Evolutionary conservation across 2,888 invertebrate species (phyloP).

Genomic region (Rhyacophila evoluta): DNA sequence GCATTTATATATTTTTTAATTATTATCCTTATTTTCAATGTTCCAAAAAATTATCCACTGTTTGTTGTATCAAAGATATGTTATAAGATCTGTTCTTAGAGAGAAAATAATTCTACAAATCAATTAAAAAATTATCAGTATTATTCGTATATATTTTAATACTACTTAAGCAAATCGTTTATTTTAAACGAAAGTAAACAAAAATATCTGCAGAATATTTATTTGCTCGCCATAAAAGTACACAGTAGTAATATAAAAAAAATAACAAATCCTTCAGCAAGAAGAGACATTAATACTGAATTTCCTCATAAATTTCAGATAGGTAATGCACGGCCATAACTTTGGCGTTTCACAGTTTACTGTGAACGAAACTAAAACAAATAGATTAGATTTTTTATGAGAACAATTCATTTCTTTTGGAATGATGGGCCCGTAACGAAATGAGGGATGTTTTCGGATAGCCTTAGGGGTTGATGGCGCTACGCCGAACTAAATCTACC

Average conservation of each 20-base stretch:
- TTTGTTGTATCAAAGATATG: no score
- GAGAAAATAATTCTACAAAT: no score
- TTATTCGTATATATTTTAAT: no score
- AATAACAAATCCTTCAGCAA: neutral
- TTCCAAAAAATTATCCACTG: no score
- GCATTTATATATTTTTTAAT: no score
- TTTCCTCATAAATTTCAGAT: neutral
- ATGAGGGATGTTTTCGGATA: slow-evolving; percentile 5
- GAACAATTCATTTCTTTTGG: slow-evolving; percentile 17
- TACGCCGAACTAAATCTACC: slow-evolving; percentile 7
- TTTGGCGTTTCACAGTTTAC: neutral
- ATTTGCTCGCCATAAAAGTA: neutral
- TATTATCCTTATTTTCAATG: no score
- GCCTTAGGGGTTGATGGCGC: slow-evolving; percentile 9
- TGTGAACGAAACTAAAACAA: neutral
- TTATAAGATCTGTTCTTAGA: no score
- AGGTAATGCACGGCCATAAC: neutral
- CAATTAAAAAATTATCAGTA: no score
- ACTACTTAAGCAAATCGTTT: no score
- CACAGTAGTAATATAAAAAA: no score
- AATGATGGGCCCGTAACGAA: slow-evolving; percentile 9
- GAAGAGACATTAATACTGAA: neutral
- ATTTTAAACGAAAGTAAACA: no score
- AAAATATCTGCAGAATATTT: neutral
- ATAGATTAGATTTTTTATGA: slow-evolving; percentile 22